Percentiles rank a stretch among this genome's conserved stretches.
phyloP scores from a whole-genome alignment of 2,797 vertebrate genomes.

The Spinus olivaceus region DNA sequence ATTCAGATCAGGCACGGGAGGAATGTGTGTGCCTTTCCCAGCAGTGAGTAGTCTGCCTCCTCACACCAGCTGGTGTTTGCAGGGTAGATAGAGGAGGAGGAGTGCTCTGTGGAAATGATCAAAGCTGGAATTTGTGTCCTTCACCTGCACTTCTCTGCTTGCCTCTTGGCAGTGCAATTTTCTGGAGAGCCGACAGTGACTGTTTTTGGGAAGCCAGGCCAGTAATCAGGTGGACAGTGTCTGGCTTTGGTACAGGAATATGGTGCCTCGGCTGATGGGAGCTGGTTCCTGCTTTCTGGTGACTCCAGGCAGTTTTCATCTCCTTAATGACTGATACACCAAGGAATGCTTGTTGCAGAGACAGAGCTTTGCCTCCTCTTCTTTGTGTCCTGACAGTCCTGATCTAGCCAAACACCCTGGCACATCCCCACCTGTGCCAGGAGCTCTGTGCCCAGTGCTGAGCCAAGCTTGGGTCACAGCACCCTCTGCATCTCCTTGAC shows the following conservation, averaged over 20 bases:
- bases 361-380: not conserved
- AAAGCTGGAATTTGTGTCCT: not conserved
- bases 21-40: not conserved
- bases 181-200: not conserved
- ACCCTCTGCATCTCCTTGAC: not conserved
- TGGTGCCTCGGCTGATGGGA: not conserved
- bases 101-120: not conserved
- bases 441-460: not conserved
- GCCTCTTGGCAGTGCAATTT: not conserved
- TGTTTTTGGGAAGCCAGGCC: not conserved
- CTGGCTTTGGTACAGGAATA: not conserved
- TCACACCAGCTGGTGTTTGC: constrained; percentile 2
- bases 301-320: not conserved
- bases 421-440: not conserved
- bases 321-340: not conserved
- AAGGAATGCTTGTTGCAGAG: not conserved
- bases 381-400: not conserved
- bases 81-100: not conserved
- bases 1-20: not conserved
- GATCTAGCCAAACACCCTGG: not conserved
- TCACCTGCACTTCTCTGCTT: not conserved
- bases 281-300: not conserved
- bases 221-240: not conserved
- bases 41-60: not conserved
- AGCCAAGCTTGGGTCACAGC: not conserved